Conservation (phyloP, 2,888 invertebrate genomes). For the Unio pictorum region DNA sequence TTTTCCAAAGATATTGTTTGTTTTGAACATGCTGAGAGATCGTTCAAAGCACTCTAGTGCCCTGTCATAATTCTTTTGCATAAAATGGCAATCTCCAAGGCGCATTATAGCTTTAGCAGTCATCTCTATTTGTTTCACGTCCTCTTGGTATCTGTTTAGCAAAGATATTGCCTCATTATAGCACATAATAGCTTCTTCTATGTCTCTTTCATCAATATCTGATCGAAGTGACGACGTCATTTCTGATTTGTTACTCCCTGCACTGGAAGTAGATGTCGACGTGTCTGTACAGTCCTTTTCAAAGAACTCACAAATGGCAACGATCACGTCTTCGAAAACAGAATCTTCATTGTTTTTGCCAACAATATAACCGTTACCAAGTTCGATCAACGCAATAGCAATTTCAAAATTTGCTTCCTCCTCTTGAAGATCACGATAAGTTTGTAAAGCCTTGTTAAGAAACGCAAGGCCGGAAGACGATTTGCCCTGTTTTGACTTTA, state of each 20-base stretch:
- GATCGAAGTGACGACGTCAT: slow-evolving; percentile 39
- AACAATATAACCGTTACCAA: slow-evolving; percentile 66
- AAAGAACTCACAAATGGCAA: slow-evolving; percentile 62
- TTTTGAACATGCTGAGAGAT: slow-evolving; percentile 60
- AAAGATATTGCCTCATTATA: slow-evolving; percentile 63
- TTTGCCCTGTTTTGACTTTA: slow-evolving; percentile 63
- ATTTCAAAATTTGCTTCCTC: slow-evolving; percentile 58
- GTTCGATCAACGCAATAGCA: slow-evolving; percentile 61
- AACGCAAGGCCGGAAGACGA: slow-evolving; percentile 60
- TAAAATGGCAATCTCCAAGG: slow-evolving; percentile 68
- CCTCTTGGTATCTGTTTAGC: slow-evolving; percentile 49
- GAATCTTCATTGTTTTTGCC: slow-evolving; percentile 61
- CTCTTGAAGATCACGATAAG: slow-evolving; percentile 59
- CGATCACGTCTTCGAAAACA: slow-evolving; percentile 63
- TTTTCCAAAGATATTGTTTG: slow-evolving; percentile 54
- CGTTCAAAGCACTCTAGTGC: slow-evolving; percentile 67
- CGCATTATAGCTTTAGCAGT: slow-evolving; percentile 62
- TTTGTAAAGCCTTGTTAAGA: slow-evolving; percentile 61
- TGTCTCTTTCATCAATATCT: slow-evolving; percentile 48
- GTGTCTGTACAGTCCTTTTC: slow-evolving; percentile 60
- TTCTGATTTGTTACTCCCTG: slow-evolving; percentile 40
- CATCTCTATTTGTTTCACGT: slow-evolving; percentile 54
- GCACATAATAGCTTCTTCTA: slow-evolving; percentile 66
- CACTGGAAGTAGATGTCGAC: slow-evolving; percentile 41
- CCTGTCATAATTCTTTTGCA: slow-evolving; percentile 64